phyloP scores from a whole-genome alignment of 2,113 vertebrate species.

The Sebastes fasciatus region DNA sequence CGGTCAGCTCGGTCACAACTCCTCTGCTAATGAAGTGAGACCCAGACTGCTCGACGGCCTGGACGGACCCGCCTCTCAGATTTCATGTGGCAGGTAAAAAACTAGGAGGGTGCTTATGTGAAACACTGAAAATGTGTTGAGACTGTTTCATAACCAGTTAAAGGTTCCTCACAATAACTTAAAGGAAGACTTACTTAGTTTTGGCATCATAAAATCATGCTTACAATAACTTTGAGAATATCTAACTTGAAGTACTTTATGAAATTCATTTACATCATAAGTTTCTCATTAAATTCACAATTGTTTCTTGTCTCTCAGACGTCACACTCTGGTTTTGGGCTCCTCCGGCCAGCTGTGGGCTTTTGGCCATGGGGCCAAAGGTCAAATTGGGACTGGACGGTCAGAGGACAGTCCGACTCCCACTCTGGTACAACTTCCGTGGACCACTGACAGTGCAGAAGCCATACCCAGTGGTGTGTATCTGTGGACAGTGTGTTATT shows the following conservation, averaged over 20 bases:
- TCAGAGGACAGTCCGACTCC: constrained; percentile 55
- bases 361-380: constrained; percentile 75
- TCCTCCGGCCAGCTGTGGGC: constrained; percentile 75
- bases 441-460: constrained; percentile 35
- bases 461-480: constrained; percentile 53
- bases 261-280: not conserved
- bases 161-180: not conserved
- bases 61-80: constrained; percentile 88
- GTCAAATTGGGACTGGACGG: constrained; percentile 69
- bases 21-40: constrained; percentile 87
- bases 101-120: not conserved
- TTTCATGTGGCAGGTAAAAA: constrained; percentile 92
- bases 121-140: not conserved
- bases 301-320: constrained; percentile 53
- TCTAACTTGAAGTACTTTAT: not conserved
- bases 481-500: not conserved
- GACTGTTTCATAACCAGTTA: too few relatives aligned
- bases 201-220: not conserved
- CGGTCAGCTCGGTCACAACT: constrained; percentile 93
- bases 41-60: constrained; percentile 92
- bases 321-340: constrained; percentile 79
- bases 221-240: not conserved
- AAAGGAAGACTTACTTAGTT: not conserved
- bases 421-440: constrained; percentile 61
- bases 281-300: not conserved